These are phyloP conservation scores for Tetramorium bicarinatum DNA, from an alignment of 2,888 invertebrate genomes.

Conservation along the genomic window DNA sequence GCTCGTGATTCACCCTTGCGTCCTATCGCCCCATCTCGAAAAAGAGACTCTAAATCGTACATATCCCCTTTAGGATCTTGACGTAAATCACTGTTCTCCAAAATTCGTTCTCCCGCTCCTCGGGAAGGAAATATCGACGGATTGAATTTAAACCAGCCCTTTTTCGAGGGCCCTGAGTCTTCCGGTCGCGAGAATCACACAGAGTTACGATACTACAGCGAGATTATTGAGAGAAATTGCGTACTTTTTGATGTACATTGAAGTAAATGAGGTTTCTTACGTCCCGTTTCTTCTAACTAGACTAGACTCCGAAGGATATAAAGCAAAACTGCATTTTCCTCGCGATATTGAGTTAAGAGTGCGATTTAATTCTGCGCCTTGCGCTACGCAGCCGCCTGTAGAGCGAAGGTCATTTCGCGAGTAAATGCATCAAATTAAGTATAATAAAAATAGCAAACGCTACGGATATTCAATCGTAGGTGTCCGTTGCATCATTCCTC, in stretches of 20 bases:
- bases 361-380: background rate
- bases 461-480: background rate
- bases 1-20: conserved; percentile 13
- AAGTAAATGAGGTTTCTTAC: background rate
- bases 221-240: conserved; percentile 8
- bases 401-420: background rate
- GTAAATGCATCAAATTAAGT: conserved; percentile 27
- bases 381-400: background rate
- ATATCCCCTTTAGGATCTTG: background rate
- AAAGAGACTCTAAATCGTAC: background rate
- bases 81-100: background rate
- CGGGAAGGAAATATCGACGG: too few relatives aligned
- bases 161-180: background rate
- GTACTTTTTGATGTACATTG: background rate
- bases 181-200: background rate
- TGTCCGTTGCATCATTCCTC: background rate
- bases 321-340: conserved; percentile 14
- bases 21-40: background rate
- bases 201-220: too few relatives aligned
- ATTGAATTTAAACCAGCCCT: background rate
- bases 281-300: background rate
- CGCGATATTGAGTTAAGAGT: background rate
- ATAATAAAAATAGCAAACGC: background rate
- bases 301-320: background rate
- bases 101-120: background rate